Base-by-base conservation (phyloP, 30 jellyfish, hydroid and myxozoan genomes). In the Aurelia sp. region DNA sequence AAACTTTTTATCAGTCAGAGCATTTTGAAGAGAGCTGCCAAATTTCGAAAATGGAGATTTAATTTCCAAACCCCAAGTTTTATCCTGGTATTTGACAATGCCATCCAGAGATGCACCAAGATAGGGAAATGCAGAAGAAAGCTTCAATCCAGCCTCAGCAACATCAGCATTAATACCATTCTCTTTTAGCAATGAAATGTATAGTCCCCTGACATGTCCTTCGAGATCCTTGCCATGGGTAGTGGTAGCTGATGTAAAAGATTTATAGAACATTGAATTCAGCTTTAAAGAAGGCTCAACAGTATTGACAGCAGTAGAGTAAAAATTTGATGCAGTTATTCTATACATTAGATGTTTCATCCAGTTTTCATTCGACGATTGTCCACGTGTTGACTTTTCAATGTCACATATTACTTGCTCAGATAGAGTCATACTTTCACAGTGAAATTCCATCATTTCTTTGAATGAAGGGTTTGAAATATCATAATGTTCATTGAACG, bases 31-130 rank as follows among this genome's bases (percentile, higher is more conserved):
- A 48, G 85, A 35, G n/a, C 23, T 48, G 2, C 20, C 22, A 55
- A 35, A 73, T 58, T 73, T 73, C 21, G 85, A 73, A 73, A 73
- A 73, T 13, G 85, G 72, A 48, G 78, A 73, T 73, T 73, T 73
- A 10, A 73, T 73, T 48, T 73, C 85, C 57, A 73, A 48, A 16
- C 85, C 74, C 85, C 72, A 73, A 53, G 19, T 55, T 17, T 81
- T 66, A 81, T 35, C 58, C 41, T 50, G 30, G 80, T 20, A 66
- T 20, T 70, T 11, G 30, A 78, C 89, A 41, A 78, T 62, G 55
- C 89, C 89, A 78, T 64, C 81, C 31, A 62, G 23, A 61, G 89
- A 78, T 1, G 91, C 85, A 81, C 91, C 91, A 81, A 81, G 84
- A 71, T 66, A 66, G 22, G 84, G 84, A 71, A 50, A 69, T 23